Conservation (phyloP, 2,113 vertebrate genomes). For the Uria aalge region DNA sequence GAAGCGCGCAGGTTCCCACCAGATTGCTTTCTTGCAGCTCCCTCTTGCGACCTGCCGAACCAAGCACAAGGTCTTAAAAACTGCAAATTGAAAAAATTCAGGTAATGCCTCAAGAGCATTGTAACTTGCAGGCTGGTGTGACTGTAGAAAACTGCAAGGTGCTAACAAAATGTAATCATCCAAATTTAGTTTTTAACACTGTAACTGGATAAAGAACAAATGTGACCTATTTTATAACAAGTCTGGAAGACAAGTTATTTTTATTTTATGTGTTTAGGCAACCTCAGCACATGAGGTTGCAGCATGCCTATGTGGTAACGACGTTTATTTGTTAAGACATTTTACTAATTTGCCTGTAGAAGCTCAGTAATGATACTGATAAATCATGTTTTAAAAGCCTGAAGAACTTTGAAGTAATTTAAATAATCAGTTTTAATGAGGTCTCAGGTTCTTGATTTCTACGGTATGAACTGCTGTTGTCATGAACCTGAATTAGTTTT, state of each 20-base stretch:
- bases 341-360: neutral
- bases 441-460: neutral
- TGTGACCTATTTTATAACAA: neutral
- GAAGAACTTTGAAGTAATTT: neutral
- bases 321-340: neutral
- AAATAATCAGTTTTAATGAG: neutral
- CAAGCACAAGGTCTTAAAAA: neutral
- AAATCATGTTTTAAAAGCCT: neutral
- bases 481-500: neutral
- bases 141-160: neutral
- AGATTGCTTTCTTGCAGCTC: neutral
- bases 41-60: neutral
- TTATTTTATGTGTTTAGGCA: neutral
- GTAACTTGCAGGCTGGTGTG: neutral
- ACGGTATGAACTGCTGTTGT: neutral
- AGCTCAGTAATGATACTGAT: neutral
- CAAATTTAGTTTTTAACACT: neutral
- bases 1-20: rapidly evolving
- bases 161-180: neutral
- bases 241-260: neutral
- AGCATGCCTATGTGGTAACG: neutral
- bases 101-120: neutral
- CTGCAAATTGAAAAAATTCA: neutral
- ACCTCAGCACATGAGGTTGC: neutral
- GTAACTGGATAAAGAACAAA: neutral